Percentiles rank a stretch among this genome's conserved stretches.
phyloP scores from a whole-genome alignment of 2,888 invertebrate genomes.

The Ceratothoa steindachneri region DNA sequence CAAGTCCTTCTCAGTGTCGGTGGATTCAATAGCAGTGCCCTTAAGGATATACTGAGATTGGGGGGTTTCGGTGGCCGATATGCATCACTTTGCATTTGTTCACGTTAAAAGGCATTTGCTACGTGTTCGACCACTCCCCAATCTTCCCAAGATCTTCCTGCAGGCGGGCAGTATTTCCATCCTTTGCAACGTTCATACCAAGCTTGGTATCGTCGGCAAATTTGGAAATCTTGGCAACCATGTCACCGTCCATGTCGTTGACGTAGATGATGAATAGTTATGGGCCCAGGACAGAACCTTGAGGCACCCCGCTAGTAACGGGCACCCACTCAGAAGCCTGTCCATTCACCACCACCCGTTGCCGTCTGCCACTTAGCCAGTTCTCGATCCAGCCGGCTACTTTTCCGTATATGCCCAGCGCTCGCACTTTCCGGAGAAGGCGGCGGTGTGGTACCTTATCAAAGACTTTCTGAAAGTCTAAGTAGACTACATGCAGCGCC shows the following conservation, averaged over 20 bases:
- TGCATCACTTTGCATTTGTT: background rate
- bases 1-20: background rate
- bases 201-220: constrained; percentile 15
- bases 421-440: background rate
- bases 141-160: background rate
- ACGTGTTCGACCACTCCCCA: background rate
- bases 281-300: constrained; percentile 13
- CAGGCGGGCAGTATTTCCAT: background rate
- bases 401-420: background rate
- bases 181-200: background rate
- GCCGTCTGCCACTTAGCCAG: background rate
- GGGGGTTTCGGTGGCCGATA: background rate
- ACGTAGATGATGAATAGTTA: constrained; percentile 8
- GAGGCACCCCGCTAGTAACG: constrained; percentile 15
- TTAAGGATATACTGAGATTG: background rate
- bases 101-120: background rate
- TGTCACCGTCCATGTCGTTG: background rate
- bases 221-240: background rate
- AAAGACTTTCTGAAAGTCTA: constrained; percentile 9
- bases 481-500: background rate
- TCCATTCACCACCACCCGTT: constrained; percentile 1
- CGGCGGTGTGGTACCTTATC: constrained; percentile 12
- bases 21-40: background rate
- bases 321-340: background rate
- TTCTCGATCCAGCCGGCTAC: constrained; percentile 2